Evolutionary conservation across 2,797 vertebrate genomes (phyloP).

Genomic region (Propithecus perrieri): DNA sequence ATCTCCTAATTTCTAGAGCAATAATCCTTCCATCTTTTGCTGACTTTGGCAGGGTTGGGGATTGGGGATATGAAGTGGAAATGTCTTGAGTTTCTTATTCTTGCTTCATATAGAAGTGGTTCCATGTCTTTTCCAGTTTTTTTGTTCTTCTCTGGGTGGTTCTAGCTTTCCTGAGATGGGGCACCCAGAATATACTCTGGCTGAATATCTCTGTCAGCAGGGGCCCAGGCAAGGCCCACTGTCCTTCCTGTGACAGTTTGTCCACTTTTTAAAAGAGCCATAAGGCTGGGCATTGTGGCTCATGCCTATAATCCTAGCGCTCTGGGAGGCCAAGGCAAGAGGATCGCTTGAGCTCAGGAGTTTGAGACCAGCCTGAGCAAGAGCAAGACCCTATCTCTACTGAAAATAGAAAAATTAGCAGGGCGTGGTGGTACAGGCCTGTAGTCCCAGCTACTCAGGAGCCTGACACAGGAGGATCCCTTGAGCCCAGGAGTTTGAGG

Average conservation of each 20-base stretch:
- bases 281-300: no score
- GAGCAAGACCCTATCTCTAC: no score
- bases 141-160: background rate
- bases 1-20: background rate
- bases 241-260: background rate
- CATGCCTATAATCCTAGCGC: no score
- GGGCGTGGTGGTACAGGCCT: rapidly evolving
- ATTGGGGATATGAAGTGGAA: background rate
- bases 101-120: background rate
- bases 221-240: background rate
- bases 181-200: background rate
- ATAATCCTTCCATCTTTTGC: background rate
- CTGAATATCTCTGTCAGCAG: background rate
- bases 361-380: no score
- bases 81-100: background rate
- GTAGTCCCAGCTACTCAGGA: no score
- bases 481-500: no score
- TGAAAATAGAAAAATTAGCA: no score
- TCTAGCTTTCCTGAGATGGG: background rate
- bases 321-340: no score
- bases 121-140: background rate
- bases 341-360: no score
- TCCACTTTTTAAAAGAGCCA: background rate
- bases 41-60: background rate
- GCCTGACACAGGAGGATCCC: no score